Evolutionary conservation across 1,140 invertebrate species (phyloP).

Genomic region (Drosophila ficusphila): DNA sequence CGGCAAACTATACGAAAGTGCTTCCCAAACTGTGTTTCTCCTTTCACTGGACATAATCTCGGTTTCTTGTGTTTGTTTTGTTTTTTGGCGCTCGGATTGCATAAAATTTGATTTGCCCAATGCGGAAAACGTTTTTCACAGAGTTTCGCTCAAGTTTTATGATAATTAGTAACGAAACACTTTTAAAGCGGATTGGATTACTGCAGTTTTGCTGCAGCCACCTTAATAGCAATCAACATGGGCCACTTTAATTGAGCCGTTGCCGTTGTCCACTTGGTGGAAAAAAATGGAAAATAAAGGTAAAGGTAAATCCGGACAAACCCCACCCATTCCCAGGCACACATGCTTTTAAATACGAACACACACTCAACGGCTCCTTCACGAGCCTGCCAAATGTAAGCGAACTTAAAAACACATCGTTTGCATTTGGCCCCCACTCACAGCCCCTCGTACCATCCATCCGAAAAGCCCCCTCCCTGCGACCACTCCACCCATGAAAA

Average conservation of each 20-base stretch:
- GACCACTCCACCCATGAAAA: neutral
- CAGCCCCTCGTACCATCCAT: too few relatives aligned
- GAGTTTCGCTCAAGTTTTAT: conserved; percentile 16
- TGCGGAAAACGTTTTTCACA: conserved; percentile 27
- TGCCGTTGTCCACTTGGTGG: conserved; percentile 22
- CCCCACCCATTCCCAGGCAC: conserved; percentile 23
- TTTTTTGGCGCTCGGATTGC: conserved; percentile 7
- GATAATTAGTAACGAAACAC: conserved; percentile 34
- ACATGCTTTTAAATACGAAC: conserved; percentile 72
- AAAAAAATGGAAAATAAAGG: conserved; percentile 18
- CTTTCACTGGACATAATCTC: conserved; percentile 20
- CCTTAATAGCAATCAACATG: conserved; percentile 37
- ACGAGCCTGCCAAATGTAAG: conserved; percentile 76
- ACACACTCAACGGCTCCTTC: conserved; percentile 62
- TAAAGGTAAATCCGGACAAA: conserved; percentile 29
- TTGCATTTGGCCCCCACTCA: conserved; percentile 61
- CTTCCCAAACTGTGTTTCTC: conserved; percentile 22
- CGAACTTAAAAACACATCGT: conserved; percentile 81
- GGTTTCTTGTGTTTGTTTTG: conserved; percentile 4
- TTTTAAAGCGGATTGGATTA: conserved; percentile 37
- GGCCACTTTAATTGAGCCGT: conserved; percentile 50
- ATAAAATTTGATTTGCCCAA: conserved; percentile 33
- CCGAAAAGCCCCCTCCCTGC: neutral
- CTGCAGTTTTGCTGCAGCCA: neutral
- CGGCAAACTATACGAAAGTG: neutral